These are phyloP conservation scores for Orchestia grillus DNA, from an alignment of 1,140 invertebrate genomes.

Conservation along the genomic window DNA sequence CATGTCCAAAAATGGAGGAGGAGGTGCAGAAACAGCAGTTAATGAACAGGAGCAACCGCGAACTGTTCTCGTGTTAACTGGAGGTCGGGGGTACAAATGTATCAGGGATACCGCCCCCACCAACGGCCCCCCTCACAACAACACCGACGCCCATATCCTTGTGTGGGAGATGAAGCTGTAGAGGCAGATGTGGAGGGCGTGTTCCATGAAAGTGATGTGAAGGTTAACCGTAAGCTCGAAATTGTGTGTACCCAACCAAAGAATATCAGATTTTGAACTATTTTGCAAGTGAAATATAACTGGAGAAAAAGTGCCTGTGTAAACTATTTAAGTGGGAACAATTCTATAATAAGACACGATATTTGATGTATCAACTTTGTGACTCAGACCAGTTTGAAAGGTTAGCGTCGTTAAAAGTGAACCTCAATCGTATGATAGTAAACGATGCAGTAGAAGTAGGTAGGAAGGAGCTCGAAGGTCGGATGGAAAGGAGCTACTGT, in stretches of 20 bases:
- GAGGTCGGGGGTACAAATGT: conserved; percentile 88
- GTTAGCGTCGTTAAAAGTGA: too few species aligned
- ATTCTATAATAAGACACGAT: too few species aligned
- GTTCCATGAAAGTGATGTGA: not conserved
- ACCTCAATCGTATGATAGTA: too few species aligned
- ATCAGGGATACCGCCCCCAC: conserved; percentile 77
- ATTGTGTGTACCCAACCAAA: not conserved
- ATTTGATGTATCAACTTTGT: too few species aligned
- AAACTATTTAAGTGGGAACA: not conserved
- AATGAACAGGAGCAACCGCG: conserved; percentile 74
- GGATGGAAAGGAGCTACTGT: too few species aligned
- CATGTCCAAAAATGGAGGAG: not conserved
- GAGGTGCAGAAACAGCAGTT: not conserved
- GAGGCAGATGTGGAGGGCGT: not conserved
- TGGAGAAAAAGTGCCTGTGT: not conserved
- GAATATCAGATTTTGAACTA: not conserved
- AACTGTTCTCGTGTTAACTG: conserved; percentile 88
- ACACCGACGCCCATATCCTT: conserved; percentile 86
- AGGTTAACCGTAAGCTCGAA: not conserved
- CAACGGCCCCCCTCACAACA: conserved; percentile 76
- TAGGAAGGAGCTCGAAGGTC: too few species aligned
- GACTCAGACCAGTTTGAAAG: too few species aligned
- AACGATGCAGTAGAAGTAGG: too few species aligned
- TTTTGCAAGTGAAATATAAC: not conserved
- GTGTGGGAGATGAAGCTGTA: conserved; percentile 92